Percentiles rank a stretch among this genome's conserved stretches.
phyloP scores from a whole-genome alignment of 1,140 invertebrate species.

The Drosophila sproati region DNA sequence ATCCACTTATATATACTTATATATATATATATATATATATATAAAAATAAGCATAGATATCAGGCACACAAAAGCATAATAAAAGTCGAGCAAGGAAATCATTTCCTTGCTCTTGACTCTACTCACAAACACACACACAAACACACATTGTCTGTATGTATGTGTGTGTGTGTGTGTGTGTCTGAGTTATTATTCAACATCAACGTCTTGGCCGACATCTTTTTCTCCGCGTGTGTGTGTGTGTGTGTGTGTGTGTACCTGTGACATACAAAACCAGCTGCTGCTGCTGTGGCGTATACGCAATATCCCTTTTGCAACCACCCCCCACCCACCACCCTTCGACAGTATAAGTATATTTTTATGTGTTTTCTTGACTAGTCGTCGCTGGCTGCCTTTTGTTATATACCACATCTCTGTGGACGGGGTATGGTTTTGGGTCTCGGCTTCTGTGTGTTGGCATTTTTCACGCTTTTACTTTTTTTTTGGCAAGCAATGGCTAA shows the following conservation, averaged over 20 bases:
- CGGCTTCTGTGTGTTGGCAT: conserved; percentile 36
- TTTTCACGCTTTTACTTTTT: conserved; percentile 42
- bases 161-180: conserved; percentile 21
- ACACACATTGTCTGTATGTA: conserved; percentile 4
- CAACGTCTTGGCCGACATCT: conserved; percentile 57
- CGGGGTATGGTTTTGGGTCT: conserved; percentile 24
- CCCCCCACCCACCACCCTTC: not conserved
- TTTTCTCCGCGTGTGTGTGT: conserved; percentile 24
- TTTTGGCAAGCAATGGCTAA: conserved; percentile 23
- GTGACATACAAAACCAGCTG: conserved; percentile 47
- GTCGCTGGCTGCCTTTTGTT: conserved; percentile 24
- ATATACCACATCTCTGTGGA: conserved; percentile 13
- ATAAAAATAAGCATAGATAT: conserved; percentile 37
- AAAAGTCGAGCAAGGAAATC: conserved; percentile 76
- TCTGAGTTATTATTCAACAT: conserved; percentile 77
- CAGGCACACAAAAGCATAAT: conserved; percentile 62
- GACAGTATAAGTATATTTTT: conserved; percentile 61
- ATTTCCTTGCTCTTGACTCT: conserved; percentile 71
- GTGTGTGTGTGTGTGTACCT: conserved; percentile 45
- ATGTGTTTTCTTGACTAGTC: conserved; percentile 48
- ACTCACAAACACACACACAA: conserved; percentile 33
- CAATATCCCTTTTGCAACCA: conserved; percentile 46
- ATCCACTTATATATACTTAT: conserved; percentile 16
- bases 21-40: conserved; percentile 6
- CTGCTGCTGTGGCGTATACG: conserved; percentile 53